Conservation (phyloP, 2,888 invertebrate genomes). For the Conistra vaccinii region DNA sequence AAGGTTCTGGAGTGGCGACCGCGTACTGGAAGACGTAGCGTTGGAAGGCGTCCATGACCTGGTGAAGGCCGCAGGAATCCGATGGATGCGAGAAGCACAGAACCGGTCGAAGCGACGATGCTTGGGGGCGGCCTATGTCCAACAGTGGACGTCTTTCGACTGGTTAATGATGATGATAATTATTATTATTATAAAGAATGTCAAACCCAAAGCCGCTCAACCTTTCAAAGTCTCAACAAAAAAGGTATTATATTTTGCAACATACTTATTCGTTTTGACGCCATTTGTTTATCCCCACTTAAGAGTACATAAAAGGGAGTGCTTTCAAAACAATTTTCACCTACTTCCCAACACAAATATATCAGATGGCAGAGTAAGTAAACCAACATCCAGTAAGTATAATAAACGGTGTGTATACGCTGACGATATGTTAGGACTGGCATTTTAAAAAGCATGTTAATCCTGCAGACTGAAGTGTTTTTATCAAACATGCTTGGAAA, state of each 20-base stretch:
- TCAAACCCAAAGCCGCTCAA: not conserved
- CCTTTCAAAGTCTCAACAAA: not conserved
- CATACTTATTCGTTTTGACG: conserved; percentile 14
- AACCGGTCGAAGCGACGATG: too few relatives aligned
- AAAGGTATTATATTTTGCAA: not conserved
- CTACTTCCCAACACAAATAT: conserved; percentile 34
- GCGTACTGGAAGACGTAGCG: too few relatives aligned
- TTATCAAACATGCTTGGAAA: not conserved
- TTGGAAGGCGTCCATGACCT: too few relatives aligned
- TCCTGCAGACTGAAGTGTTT: too few relatives aligned
- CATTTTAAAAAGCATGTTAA: not conserved
- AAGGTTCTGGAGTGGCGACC: too few relatives aligned
- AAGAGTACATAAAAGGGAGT: conserved; percentile 9
- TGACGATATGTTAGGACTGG: not conserved
- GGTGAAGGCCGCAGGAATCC: too few relatives aligned
- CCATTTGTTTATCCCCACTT: conserved; percentile 30
- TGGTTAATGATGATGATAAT: too few relatives aligned
- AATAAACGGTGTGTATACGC: too few relatives aligned
- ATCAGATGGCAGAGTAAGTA: conserved; percentile 35
- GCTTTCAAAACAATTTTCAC: conserved; percentile 37
- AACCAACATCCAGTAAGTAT: not conserved
- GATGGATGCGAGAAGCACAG: too few relatives aligned
- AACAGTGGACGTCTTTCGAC: not conserved
- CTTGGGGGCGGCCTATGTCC: too few relatives aligned
- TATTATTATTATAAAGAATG: not conserved